A percentile compares a stretch with the other conserved stretches of the same genome.
These are phyloP conservation scores for Nemotelus pantherinus DNA, from an alignment of 2,888 invertebrate species.

Conservation along the genomic window DNA sequence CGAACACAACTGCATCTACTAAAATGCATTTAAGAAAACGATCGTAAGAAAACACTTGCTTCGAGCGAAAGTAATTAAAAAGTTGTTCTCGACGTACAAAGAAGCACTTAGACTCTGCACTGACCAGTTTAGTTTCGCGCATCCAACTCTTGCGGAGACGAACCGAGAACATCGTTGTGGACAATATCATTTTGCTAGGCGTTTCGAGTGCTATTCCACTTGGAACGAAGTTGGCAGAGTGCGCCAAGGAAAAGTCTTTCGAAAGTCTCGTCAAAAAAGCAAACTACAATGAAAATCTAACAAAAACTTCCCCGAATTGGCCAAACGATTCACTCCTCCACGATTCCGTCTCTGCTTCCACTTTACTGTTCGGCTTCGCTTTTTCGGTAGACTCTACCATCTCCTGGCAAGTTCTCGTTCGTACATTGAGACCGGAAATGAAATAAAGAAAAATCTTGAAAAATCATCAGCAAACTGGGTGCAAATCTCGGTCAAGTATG, in stretches of 20 bases:
- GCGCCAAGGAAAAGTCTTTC: not conserved
- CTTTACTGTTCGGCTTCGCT: not conserved
- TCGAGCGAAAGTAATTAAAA: constrained; percentile 16
- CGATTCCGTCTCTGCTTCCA: not conserved
- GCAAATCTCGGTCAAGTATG: constrained; percentile 2
- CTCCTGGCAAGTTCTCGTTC: not conserved
- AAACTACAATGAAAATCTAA: constrained; percentile 13
- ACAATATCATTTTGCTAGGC: constrained; percentile 2
- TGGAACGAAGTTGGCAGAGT: not conserved
- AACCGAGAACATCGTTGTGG: not conserved
- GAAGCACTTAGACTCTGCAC: constrained; percentile 13
- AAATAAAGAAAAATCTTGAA: constrained; percentile 10
- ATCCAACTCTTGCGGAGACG: not conserved
- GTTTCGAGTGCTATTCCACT: not conserved
- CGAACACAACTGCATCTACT: too few species aligned
- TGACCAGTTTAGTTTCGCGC: not conserved
- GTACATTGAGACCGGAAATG: constrained; percentile 3
- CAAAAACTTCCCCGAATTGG: not conserved
- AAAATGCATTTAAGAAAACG: too few species aligned
- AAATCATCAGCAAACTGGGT: constrained; percentile 2
- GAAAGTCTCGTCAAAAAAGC: not conserved
- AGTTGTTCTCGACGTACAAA: constrained; percentile 7
- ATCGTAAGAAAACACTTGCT: not conserved
- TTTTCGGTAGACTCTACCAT: constrained; percentile 3
- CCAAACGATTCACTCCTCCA: too few species aligned